Evolutionary conservation across 2,113 vertebrate species (phyloP).

Genomic region (Sprattus sprattus): DNA sequence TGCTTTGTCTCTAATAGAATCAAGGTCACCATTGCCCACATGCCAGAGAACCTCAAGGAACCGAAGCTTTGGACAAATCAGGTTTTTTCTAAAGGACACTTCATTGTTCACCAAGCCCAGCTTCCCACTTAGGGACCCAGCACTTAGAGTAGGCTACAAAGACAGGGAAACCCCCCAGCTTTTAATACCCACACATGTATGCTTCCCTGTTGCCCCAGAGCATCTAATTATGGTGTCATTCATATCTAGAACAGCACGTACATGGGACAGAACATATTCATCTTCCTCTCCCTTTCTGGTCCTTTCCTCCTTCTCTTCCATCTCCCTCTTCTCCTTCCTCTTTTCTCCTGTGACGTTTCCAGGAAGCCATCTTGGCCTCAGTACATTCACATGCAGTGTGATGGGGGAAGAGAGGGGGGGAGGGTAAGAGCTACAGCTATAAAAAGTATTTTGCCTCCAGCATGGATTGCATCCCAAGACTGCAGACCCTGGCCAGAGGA

Average conservation of each 20-base stretch:
- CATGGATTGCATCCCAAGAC: neutral
- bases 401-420: neutral
- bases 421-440: neutral
- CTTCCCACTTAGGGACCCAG: neutral
- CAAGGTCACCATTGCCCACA: conserved; percentile 1
- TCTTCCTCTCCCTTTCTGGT: neutral
- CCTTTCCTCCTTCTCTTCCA: neutral
- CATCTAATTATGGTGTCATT: neutral
- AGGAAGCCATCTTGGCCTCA: neutral
- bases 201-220: neutral
- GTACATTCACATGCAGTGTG: neutral
- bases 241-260: conserved; percentile 2
- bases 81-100: neutral
- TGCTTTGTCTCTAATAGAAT: conserved; percentile 4
- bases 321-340: neutral
- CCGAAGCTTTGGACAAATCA: neutral
- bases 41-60: neutral
- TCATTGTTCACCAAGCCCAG: neutral
- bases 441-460: conserved; percentile 9
- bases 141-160: neutral
- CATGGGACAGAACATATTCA: neutral
- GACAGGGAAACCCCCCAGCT: neutral
- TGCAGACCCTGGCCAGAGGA: neutral
- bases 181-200: conserved; percentile 10
- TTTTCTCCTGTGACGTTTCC: neutral